Base-by-base conservation (phyloP, 2,113 vertebrate genomes). In the Telmatochromis bifrenatus region DNA sequence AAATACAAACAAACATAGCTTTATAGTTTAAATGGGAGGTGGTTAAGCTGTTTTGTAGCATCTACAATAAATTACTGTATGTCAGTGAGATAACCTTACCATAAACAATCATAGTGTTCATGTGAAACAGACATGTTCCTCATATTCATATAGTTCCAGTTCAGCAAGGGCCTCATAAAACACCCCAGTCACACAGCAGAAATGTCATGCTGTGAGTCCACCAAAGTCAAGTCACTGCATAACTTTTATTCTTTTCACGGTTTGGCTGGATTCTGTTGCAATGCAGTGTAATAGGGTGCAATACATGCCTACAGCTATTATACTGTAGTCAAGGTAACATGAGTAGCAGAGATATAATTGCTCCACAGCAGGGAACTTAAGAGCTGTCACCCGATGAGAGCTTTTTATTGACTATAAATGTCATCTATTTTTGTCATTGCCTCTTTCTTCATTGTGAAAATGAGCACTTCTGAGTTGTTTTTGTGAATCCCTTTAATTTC, bases 231-330 rank as follows among this genome's bases (percentile, higher is more conserved):
- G 75, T 60, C 51, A 26, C 58, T 77, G 75, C 39, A 55, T 35
- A n/a, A 14, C 62, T 65, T 83, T 81, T 58, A 73, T 81, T 92
- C 60, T 79, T 85, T 83, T 82, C 68, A 88, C 12, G 11, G 56
- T 87, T 75, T 6, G 54, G 6, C 45, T 83, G 23, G 4, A 84
- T 87, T 84, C 82, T 92, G 89, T 87, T 93, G 91, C 92, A 93
- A 89, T 53, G 23, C 60, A 26, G 82, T 39, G 87, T 75, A 92
- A 92, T 70, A 14, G 28, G 31, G 14, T 81, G 91, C 88, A 94
- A 92, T 85, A 26, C 54, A 15, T 35, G 37, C 90, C 82, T 45
- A 49, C n/a, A 79, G 87, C 75, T 51, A 39, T 54, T 53, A 31
- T 88, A 56, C 75, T 68, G n/a, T n/a, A 58, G 81, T 75, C 87